Evolutionary conservation across 1,140 invertebrate genomes (phyloP), one percentile per base, ranked within the genome.

Genomic region (Mya arenaria): DNA sequence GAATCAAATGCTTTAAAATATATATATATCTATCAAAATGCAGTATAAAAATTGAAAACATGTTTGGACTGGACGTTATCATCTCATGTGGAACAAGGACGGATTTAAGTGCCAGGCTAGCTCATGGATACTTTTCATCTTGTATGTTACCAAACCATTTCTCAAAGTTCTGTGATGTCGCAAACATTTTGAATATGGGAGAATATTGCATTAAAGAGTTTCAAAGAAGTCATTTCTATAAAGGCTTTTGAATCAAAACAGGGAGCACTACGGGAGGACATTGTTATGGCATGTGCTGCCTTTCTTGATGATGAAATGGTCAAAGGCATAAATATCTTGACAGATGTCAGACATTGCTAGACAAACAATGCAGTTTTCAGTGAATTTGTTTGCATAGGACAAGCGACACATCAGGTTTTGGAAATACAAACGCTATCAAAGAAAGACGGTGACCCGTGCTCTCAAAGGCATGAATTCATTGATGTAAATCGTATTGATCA

Each of bases 381-480:
- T n/a, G n/a, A n/a, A n/a, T n/a, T n/a, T n/a, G n/a, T n/a, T n/a
- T n/a, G n/a, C n/a, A n/a, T n/a, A n/a, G n/a, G n/a, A n/a, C n/a
- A n/a, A n/a, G n/a, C n/a, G n/a, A n/a, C n/a, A n/a, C n/a, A n/a
- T n/a, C n/a, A n/a, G n/a, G n/a, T n/a, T n/a, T n/a, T n/a, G n/a
- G n/a, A n/a, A n/a, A n/a, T 15, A 6, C 6, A 32, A 62, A 62
- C 13, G 36, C 13, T 30, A 8, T 30, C 4, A 6, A 62, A 62
- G 19, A 23, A 62, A 62, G 19, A 2, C 6, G 58, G 36, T 62
- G 25, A 62, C 19, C n/a, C n/a, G 15, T 62, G 58, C 19, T 62
- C 58, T 62, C 58, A 62, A 62, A 23, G 58, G 36, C 58, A 62
- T 62, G 58, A 62, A 32, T 32, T 62, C n/a, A 28, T 62, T 4